Evolutionary conservation across 2,113 vertebrate genomes (phyloP).

Genomic region (Trachemys scripta): DNA sequence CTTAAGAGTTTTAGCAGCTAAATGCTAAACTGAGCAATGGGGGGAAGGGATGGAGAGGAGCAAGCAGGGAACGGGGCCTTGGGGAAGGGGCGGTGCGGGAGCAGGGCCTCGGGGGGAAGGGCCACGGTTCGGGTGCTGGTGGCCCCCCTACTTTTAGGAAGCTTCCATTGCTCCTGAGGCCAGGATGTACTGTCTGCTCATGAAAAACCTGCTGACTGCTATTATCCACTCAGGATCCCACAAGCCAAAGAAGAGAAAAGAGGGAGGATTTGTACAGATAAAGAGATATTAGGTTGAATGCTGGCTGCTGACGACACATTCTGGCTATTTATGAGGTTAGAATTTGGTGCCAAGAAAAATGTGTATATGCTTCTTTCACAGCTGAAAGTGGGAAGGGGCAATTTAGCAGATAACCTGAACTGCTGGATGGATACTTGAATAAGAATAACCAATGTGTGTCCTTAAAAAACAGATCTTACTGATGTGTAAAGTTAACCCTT

Average conservation of each 20-base stretch:
- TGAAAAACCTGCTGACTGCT: background rate
- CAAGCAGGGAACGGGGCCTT: too few relatives aligned
- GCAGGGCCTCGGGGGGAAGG: too few relatives aligned
- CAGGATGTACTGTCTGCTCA: background rate
- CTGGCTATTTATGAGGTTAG: background rate
- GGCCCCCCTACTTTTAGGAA: too few relatives aligned
- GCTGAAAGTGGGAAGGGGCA: background rate
- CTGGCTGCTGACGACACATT: background rate
- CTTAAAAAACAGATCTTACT: background rate
- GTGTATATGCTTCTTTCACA: background rate
- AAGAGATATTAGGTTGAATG: background rate
- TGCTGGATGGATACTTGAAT: background rate
- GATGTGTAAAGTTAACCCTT: background rate
- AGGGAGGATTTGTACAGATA: background rate
- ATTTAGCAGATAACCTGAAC: background rate
- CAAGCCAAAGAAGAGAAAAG: background rate
- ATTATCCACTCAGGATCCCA: background rate
- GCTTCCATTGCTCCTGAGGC: too few relatives aligned
- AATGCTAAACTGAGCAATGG: background rate
- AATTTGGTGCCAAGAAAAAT: background rate
- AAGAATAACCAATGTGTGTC: background rate
- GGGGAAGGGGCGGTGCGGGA: too few relatives aligned
- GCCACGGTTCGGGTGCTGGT: too few relatives aligned
- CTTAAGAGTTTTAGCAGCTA: background rate
- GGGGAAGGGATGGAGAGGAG: background rate